A percentile compares a stretch with the other conserved stretches of the same genome.
Conservation (phyloP, 2,888 invertebrate genomes). For the Xestia xanthographa region DNA sequence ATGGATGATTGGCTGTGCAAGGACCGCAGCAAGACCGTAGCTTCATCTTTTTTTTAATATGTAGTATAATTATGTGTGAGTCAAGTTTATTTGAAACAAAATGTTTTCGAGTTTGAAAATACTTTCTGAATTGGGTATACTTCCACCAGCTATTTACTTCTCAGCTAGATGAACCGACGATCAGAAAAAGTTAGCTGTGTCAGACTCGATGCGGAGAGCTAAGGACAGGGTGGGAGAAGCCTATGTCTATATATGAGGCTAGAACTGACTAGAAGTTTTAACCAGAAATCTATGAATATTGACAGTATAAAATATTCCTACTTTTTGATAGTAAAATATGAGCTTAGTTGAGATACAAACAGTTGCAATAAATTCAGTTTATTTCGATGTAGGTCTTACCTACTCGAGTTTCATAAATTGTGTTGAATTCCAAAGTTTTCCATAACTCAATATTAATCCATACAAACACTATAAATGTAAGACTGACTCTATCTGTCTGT, state of each 20-base stretch:
- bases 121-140: not conserved
- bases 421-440: not conserved
- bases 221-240: not conserved
- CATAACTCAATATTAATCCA: constrained; percentile 6
- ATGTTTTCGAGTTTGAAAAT: not conserved
- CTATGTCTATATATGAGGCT: not conserved
- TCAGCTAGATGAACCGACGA: not conserved
- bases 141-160: not conserved
- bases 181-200: not conserved
- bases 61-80: too few species aligned
- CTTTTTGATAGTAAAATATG: not conserved
- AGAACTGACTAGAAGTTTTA: not conserved
- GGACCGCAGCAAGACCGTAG: not conserved
- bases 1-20: not conserved
- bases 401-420: constrained; percentile 7
- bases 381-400: not conserved
- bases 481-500: not conserved
- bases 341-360: not conserved
- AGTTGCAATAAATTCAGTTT: constrained; percentile 1
- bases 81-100: not conserved
- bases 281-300: not conserved
- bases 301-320: not conserved
- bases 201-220: not conserved
- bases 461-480: not conserved
- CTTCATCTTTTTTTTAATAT: not conserved